A percentile compares a stretch with the other conserved stretches of the same genome.
These are phyloP conservation scores for Megathymus violae DNA, from an alignment of 1,140 invertebrate species.

Conservation along the genomic window DNA sequence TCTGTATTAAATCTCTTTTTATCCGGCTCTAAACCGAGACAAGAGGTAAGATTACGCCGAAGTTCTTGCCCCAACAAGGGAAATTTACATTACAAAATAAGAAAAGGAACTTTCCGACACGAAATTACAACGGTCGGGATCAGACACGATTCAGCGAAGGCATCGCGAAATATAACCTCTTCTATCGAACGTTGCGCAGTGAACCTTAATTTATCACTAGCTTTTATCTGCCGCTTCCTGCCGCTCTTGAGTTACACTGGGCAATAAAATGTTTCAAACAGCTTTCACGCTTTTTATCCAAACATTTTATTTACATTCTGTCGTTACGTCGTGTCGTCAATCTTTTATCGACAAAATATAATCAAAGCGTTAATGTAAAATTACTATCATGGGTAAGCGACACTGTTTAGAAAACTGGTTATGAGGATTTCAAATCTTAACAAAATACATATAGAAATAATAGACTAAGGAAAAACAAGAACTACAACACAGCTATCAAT, in stretches of 20 bases:
- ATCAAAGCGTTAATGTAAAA: too few relatives aligned
- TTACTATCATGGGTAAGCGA: too few relatives aligned
- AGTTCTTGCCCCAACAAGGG: conserved; percentile 60
- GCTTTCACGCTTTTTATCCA: not conserved
- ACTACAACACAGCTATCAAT: too few relatives aligned
- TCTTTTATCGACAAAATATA: not conserved
- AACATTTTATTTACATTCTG: not conserved
- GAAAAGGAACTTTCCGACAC: conserved; percentile 64
- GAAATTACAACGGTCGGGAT: conserved; percentile 62
- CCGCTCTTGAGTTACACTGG: conserved; percentile 41
- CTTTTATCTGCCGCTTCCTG: conserved; percentile 40
- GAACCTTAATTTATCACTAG: conserved; percentile 56
- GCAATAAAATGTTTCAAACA: conserved; percentile 44
- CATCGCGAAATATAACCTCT: conserved; percentile 44
- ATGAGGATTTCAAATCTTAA: too few relatives aligned
- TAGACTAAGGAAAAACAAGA: too few relatives aligned
- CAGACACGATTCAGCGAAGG: conserved; percentile 44
- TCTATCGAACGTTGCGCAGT: conserved; percentile 42
- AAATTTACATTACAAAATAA: conserved; percentile 77
- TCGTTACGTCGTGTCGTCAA: not conserved
- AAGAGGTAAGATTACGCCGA: conserved; percentile 61
- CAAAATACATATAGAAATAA: too few relatives aligned
- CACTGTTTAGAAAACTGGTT: too few relatives aligned
- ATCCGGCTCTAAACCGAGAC: conserved; percentile 65
- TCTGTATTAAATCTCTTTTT: conserved; percentile 70